Percentiles rank a stretch among this genome's conserved stretches.
These are phyloP conservation scores for Acanthornis magna DNA, from an alignment of 2,797 vertebrate species.

Conservation along the genomic window DNA sequence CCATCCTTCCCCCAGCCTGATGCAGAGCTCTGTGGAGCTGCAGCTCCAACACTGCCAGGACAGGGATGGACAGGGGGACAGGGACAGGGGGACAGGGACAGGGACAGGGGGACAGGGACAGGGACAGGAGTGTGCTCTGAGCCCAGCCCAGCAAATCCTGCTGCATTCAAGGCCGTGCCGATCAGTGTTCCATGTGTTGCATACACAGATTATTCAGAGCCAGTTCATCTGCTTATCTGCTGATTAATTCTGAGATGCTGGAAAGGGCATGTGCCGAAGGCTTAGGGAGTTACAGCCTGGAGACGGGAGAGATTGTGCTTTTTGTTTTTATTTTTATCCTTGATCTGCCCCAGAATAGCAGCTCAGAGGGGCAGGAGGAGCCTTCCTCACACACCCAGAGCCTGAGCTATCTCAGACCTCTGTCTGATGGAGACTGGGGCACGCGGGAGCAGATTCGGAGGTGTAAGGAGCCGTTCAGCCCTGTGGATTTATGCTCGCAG, in stretches of 20 bases:
- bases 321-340: background rate
- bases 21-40: background rate
- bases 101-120: background rate
- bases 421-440: background rate
- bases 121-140: background rate
- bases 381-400: background rate
- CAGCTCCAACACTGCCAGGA: background rate
- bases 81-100: background rate
- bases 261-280: background rate
- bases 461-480: background rate
- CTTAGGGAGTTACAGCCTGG: background rate
- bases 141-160: background rate
- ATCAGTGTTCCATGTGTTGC: background rate
- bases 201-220: background rate
- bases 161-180: background rate
- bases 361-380: background rate
- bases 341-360: background rate
- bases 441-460: background rate
- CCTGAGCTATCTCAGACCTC: background rate
- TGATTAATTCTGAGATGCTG: slow-evolving; percentile 5
- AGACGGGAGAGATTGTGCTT: background rate
- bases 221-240: slow-evolving; percentile 29
- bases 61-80: background rate
- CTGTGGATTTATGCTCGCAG: rapidly evolving
- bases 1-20: background rate